These are phyloP conservation scores for Microhierax caerulescens DNA, from an alignment of 2,797 vertebrate species.

Conservation along the genomic window DNA sequence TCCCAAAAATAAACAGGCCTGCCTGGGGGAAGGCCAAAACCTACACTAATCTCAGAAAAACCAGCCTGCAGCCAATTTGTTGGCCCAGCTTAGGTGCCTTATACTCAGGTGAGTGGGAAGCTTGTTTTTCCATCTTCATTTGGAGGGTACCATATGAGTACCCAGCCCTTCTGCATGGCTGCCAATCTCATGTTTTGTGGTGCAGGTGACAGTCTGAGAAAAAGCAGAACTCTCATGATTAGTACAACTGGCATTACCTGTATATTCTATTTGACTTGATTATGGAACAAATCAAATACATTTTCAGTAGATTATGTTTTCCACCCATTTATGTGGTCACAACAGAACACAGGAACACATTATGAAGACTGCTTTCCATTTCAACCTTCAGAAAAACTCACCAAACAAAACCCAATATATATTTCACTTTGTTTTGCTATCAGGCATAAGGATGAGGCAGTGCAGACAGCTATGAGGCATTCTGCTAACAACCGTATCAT, in stretches of 20 bases:
- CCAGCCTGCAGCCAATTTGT: neutral
- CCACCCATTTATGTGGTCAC: neutral
- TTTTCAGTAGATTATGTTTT: neutral
- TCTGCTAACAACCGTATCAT: neutral
- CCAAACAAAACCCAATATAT: neutral
- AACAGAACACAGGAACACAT: neutral
- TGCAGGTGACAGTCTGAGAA: neutral
- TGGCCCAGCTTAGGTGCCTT: neutral
- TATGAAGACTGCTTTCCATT: neutral
- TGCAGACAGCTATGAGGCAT: neutral
- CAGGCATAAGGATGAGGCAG: neutral
- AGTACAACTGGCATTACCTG: neutral
- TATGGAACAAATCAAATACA: neutral
- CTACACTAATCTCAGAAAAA: neutral
- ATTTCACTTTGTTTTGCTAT: neutral
- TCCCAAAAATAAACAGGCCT: neutral
- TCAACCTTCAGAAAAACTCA: neutral
- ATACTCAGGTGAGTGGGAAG: neutral
- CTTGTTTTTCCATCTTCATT: neutral
- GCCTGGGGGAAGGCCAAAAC: neutral
- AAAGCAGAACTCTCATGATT: neutral
- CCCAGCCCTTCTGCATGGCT: neutral
- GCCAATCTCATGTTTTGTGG: rapidly evolving
- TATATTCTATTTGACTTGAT: neutral
- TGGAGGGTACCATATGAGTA: neutral